phyloP scores from a whole-genome alignment of 2,113 vertebrate genomes.

The Emydocephalus ijimae region DNA sequence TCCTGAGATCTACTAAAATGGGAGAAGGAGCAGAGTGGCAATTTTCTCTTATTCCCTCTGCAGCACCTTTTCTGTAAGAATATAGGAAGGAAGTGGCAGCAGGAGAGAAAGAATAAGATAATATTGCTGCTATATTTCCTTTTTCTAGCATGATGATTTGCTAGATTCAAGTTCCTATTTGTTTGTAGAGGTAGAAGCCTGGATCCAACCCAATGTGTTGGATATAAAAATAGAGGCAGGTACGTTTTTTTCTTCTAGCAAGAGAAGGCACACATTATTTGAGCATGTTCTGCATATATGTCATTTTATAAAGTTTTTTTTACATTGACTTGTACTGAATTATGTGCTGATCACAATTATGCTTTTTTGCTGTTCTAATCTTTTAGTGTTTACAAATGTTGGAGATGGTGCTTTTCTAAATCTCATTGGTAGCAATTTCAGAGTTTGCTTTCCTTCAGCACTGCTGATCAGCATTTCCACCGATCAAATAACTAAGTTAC shows the following conservation, averaged over 20 bases:
- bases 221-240: conserved; percentile 17
- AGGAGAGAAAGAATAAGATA: neutral
- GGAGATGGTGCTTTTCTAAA: conserved; percentile 24
- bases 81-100: neutral
- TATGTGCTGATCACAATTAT: conserved; percentile 28
- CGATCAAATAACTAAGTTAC: neutral
- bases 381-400: conserved; percentile 40
- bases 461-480: conserved; percentile 1
- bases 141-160: neutral
- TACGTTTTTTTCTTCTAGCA: conserved; percentile 27
- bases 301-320: conserved; percentile 16
- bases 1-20: neutral
- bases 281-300: conserved; percentile 27
- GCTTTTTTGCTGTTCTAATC: conserved; percentile 44
- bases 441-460: neutral
- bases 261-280: neutral
- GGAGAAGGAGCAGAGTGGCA: neutral
- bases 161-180: neutral
- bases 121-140: neutral
- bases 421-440: conserved; percentile 29
- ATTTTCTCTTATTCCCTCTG: neutral
- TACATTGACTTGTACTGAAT: neutral
- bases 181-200: neutral
- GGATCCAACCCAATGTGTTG: neutral
- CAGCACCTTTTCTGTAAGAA: neutral